These are phyloP conservation scores for Malurus cyaneus DNA, from an alignment of 2,113 vertebrate species.

Conservation along the genomic window DNA sequence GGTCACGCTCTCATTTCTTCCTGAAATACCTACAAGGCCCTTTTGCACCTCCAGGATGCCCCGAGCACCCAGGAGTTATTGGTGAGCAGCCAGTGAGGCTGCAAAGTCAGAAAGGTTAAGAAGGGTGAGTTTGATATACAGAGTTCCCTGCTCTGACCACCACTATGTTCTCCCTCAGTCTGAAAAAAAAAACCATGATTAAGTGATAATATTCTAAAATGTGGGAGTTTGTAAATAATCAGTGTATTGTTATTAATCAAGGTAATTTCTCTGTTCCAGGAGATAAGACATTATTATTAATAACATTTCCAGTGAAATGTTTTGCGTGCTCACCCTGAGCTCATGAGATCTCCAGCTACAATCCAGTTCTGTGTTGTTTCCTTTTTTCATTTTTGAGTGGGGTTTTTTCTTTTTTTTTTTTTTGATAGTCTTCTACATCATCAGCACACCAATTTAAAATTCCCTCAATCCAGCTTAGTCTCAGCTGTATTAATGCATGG, in stretches of 20 bases:
- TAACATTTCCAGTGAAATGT: background rate
- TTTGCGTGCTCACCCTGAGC: background rate
- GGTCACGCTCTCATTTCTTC: rapidly evolving
- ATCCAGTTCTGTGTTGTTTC: background rate
- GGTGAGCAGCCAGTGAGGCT: background rate
- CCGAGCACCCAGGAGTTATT: background rate
- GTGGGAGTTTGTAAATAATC: background rate
- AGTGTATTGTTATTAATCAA: background rate
- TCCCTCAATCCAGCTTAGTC: slow-evolving; percentile 15
- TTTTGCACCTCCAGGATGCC: background rate
- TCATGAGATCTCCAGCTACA: background rate
- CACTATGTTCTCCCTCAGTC: background rate
- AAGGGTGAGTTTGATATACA: background rate
- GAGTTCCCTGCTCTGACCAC: background rate
- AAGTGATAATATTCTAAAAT: background rate
- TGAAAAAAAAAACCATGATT: background rate
- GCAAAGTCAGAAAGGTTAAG: background rate
- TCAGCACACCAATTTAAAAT: background rate
- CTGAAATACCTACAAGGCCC: background rate
- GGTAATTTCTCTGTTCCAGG: background rate
- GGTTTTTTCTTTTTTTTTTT: background rate
- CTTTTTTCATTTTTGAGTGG: background rate
- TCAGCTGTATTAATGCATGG: slow-evolving; percentile 8
- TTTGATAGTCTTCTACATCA: background rate
- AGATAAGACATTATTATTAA: background rate